A percentile compares a stretch with the other conserved stretches of the same genome.
Evolutionary conservation across 2,888 invertebrate species (phyloP).

Genomic region (Helicoverpa assulta): DNA sequence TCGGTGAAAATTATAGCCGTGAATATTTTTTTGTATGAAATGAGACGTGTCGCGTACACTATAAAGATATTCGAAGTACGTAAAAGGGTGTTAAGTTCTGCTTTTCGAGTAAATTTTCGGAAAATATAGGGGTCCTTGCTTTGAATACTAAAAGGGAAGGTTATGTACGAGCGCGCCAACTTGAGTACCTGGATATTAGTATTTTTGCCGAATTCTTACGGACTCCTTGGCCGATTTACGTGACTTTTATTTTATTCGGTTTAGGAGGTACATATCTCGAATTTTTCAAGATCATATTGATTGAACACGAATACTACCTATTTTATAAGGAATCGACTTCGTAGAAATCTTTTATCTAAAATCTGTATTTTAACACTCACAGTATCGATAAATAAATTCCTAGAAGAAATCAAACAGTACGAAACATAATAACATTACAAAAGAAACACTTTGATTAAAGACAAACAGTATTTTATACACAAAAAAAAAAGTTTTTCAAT

Average conservation of each 20-base stretch:
- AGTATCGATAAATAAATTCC: too few relatives aligned
- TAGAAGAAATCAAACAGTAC: too few relatives aligned
- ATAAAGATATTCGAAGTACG: slow-evolving; percentile 28
- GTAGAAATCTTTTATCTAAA: not conserved
- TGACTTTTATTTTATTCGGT: not conserved
- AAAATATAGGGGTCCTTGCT: not conserved
- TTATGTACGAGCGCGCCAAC: not conserved
- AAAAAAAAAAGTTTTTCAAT: not conserved
- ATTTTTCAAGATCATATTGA: not conserved
- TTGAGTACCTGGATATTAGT: not conserved
- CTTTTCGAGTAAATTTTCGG: not conserved
- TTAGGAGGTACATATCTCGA: not conserved
- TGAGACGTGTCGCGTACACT: slow-evolving; percentile 53
- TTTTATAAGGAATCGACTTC: not conserved
- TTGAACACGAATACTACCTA: too few relatives aligned
- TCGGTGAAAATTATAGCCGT: slow-evolving; percentile 41
- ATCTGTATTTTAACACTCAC: too few relatives aligned
- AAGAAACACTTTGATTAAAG: not conserved
- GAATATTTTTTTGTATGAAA: slow-evolving; percentile 53
- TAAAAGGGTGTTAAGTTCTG: not conserved
- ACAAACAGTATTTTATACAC: not conserved
- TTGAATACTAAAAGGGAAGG: not conserved
- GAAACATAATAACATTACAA: not conserved
- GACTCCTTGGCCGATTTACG: slow-evolving; percentile 1
- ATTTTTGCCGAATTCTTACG: not conserved